Conservation (phyloP, 2,888 invertebrate genomes). For the Hipparchia semele region DNA sequence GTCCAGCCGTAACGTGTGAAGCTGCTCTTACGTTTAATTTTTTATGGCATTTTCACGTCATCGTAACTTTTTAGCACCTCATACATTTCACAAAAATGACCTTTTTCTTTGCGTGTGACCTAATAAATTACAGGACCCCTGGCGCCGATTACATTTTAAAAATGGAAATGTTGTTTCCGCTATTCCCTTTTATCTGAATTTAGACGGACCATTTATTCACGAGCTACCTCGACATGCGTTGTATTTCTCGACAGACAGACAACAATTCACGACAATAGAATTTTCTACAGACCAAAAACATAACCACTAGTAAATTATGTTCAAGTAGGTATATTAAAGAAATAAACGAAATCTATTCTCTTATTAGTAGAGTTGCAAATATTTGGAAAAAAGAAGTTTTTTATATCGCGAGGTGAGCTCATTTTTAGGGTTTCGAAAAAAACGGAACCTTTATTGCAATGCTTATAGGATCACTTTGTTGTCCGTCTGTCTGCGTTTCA, state of each 20-base stretch:
- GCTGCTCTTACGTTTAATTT: slow-evolving; percentile 22
- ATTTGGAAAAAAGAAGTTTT: too few species aligned
- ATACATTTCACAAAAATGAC: slow-evolving; percentile 27
- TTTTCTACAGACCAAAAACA: not conserved
- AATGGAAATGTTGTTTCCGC: slow-evolving; percentile 12
- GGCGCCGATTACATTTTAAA: slow-evolving; percentile 14
- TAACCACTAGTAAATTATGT: not conserved
- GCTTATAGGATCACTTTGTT: too few species aligned
- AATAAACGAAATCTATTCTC: too few species aligned
- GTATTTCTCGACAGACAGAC: not conserved
- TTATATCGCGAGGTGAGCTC: too few species aligned
- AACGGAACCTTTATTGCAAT: too few species aligned
- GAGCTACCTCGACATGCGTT: not conserved
- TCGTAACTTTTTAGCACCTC: slow-evolving; percentile 28
- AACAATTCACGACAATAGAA: not conserved
- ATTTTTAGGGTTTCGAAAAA: too few species aligned
- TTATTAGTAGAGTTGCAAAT: too few species aligned
- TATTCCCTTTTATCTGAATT: slow-evolving; percentile 10
- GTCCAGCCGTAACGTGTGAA: not conserved
- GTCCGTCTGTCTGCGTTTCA: too few species aligned
- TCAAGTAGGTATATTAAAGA: not conserved
- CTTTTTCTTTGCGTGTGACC: slow-evolving; percentile 18
- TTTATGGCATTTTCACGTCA: slow-evolving; percentile 20
- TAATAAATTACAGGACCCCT: slow-evolving; percentile 21
- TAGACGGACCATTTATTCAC: slow-evolving; percentile 5